Percentiles rank a stretch among this genome's conserved stretches.
Conservation (phyloP, 2,113 vertebrate species). For the Haemorhous mexicanus region DNA sequence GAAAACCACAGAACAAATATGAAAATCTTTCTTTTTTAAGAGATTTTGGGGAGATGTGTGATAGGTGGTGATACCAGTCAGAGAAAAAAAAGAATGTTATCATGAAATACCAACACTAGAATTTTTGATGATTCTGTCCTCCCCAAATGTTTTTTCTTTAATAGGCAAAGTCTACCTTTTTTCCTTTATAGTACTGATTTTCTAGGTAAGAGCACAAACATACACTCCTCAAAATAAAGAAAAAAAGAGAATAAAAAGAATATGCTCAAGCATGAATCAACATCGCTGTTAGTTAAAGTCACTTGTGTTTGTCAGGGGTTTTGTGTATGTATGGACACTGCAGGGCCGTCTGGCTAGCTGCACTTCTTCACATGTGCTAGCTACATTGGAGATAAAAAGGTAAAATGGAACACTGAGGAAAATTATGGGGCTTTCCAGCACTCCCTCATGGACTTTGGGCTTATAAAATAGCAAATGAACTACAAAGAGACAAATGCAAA, state of each 20-base stretch:
- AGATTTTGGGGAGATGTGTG: background rate
- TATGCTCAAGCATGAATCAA: background rate
- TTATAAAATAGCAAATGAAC: conserved; percentile 71
- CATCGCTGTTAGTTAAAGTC: background rate
- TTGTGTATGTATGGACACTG: background rate
- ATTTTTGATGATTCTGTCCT: background rate
- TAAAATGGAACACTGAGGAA: conserved; percentile 59
- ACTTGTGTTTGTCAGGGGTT: background rate
- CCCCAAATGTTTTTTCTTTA: background rate
- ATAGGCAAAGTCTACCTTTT: background rate
- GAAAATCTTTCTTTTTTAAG: background rate
- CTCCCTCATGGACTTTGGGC: conserved; percentile 65
- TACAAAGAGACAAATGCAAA: conserved; percentile 66
- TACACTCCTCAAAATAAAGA: background rate
- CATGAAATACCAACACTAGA: background rate
- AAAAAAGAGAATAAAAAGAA: background rate
- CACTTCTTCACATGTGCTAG: conserved; percentile 48
- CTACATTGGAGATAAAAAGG: conserved; percentile 63
- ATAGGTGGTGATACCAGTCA: background rate
- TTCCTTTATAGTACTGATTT: background rate
- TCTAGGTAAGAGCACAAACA: background rate
- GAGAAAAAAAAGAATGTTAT: background rate
- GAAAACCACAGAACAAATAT: background rate
- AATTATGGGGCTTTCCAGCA: conserved; percentile 72
- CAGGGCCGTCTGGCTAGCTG: conserved; percentile 26